These are phyloP conservation scores for Glossophaga mutica DNA, from an alignment of 2,797 vertebrate genomes.

Conservation along the genomic window DNA sequence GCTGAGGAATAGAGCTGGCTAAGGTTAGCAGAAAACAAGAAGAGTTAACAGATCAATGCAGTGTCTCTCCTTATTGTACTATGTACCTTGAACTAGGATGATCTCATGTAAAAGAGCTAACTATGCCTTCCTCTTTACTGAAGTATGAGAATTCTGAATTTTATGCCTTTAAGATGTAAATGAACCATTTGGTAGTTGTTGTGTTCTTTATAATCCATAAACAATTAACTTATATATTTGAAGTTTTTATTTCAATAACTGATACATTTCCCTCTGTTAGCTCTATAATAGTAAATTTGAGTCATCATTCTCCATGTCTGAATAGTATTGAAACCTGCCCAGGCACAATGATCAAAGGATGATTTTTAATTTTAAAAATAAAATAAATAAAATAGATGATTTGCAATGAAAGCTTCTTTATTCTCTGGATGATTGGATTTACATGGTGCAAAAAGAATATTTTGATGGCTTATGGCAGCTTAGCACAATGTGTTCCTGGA, in stretches of 20 bases:
- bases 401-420: not conserved
- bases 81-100: not conserved
- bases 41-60: not conserved
- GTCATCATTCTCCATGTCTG: not conserved
- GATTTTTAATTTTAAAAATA: conserved; percentile 28
- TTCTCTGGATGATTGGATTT: not conserved
- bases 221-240: not conserved
- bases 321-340: not conserved
- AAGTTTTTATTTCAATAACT: not conserved
- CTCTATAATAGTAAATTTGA: not conserved
- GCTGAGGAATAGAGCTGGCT: not conserved
- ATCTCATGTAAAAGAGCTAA: not conserved
- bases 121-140: not conserved
- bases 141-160: not conserved
- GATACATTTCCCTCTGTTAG: not conserved
- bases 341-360: not conserved
- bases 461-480: conserved; percentile 52
- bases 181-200: not conserved
- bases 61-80: not conserved
- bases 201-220: not conserved
- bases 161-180: not conserved
- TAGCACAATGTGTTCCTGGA: conserved; percentile 40
- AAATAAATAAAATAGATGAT: not conserved
- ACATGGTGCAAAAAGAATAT: conserved; percentile 18
- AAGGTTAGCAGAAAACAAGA: not conserved